Evolutionary conservation across 2,888 invertebrate genomes (phyloP).

Genomic region (Eilema depressum): DNA sequence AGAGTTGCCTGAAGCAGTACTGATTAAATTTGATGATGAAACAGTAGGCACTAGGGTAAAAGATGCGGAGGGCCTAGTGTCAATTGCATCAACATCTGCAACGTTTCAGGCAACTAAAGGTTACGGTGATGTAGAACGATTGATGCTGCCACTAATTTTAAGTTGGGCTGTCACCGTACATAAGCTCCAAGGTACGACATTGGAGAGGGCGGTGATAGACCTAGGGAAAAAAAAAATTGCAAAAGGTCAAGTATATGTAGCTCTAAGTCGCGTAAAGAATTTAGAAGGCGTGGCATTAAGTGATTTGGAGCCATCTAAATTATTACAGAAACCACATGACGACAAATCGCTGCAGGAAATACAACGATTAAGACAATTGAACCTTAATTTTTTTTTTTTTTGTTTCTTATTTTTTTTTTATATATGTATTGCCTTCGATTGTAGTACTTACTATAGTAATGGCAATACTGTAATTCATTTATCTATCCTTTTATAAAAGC

Average conservation of each 20-base stretch:
- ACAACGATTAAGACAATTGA: too few relatives aligned
- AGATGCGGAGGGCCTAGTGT: not conserved
- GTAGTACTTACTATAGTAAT: too few relatives aligned
- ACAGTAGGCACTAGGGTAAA: too few relatives aligned
- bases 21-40: too few relatives aligned
- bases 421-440: not conserved
- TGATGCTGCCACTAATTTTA: not conserved
- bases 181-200: not conserved
- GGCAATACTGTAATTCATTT: too few relatives aligned
- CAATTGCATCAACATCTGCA: not conserved
- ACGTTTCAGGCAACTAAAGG: slow-evolving; percentile 3
- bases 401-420: not conserved
- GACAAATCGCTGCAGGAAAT: too few relatives aligned
- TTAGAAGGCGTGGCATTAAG: not conserved
- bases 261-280: slow-evolving; percentile 5
- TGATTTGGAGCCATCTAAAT: not conserved
- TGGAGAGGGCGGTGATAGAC: not conserved
- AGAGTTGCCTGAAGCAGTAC: not conserved
- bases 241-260: not conserved
- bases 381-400: too few relatives aligned
- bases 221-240: not conserved
- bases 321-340: not conserved
- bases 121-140: not conserved
- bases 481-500: too few relatives aligned
- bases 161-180: slow-evolving; percentile 2